A percentile compares a stretch with the other conserved stretches of the same genome.
These are phyloP conservation scores for Pocillopora verrucosa DNA, from an alignment of 64 coral and sea anemone species.

Conservation along the genomic window DNA sequence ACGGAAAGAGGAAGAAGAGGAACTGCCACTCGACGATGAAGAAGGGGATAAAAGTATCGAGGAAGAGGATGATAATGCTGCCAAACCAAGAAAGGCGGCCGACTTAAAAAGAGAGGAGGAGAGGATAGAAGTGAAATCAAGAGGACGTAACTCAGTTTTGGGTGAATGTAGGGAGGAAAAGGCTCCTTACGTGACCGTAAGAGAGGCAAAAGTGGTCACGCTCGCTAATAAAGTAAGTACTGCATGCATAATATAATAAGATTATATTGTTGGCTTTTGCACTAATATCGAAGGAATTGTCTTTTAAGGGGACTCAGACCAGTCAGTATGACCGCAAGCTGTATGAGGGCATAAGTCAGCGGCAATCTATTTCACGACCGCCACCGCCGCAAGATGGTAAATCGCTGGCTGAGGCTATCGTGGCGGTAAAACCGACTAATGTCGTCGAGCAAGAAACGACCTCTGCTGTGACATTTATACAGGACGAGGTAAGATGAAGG, in stretches of 20 bases:
- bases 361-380: slow-evolving; percentile 4
- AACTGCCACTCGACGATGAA: not conserved
- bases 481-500: slow-evolving; percentile 58
- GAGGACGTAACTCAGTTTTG: not conserved
- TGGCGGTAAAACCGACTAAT: slow-evolving; percentile 63
- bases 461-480: slow-evolving; percentile 50
- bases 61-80: not conserved
- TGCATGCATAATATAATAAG: not conserved
- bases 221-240: slow-evolving; percentile 68
- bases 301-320: slow-evolving; percentile 80
- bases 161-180: slow-evolving; percentile 66
- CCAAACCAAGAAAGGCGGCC: not conserved
- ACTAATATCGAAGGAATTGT: not conserved
- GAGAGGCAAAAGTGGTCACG: slow-evolving; percentile 71
- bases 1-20: not conserved
- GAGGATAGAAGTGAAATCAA: not conserved
- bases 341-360: not conserved
- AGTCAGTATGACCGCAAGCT: slow-evolving; percentile 47
- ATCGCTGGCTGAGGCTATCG: slow-evolving; percentile 64
- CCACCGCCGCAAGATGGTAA: not conserved
- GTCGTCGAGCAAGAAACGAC: slow-evolving; percentile 71
- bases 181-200: slow-evolving; percentile 73
- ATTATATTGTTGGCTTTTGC: not conserved
- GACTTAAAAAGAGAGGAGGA: not conserved
- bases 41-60: not conserved